Evolutionary conservation across 2,888 invertebrate genomes (phyloP), one percentile per base, ranked within the genome.

Genomic region (Hydroisotoma schaefferi): DNA sequence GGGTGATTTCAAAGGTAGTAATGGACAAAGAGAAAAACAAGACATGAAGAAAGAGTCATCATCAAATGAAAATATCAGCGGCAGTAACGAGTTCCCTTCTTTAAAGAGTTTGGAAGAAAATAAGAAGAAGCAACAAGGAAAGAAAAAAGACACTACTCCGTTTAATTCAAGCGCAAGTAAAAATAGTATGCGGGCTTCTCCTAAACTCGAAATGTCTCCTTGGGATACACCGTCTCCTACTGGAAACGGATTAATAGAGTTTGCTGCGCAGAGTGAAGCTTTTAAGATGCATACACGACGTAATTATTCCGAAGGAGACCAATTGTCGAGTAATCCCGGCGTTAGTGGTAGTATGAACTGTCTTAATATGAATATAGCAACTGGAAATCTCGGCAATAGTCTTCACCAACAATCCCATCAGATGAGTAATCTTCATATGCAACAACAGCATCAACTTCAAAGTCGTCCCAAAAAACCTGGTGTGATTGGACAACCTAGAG

Each of bases 141-240:
- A 66, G 40, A 66, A 63, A 48, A 63, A 63, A 37, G 63, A 63
- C 26, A 28, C 12, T 12, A 3, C 12, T 8, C 8, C n/a, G 2
- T 15, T 15, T 29, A 37, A 15, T 48, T 18, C 22, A 15, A 28
- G 2, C 18, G 15, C 12, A 18, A 23, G 5, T 20, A 26, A 18
- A 20, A 25, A 26, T 18, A n/a, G 15, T n/a, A 2, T 23, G 1
- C 33, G 26, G 55, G 61, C 58, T 23, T 60, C 63, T 18, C 59
- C 61, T 2, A 67, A 67, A 44, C 54, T 52, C 12, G 63, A 64
- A 1, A 23, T 48, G 23, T 38, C 65, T 15, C 43, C 67, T 27
- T 72, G 72, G 70, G 72, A 72, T 27, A 53, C 65, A 8, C 72
- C 70, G 15, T 61, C 67, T 15, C 47, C 63, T 27, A 59, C 49